Conservation (phyloP, 1,140 invertebrate species). For the Argopecten irradians region DNA sequence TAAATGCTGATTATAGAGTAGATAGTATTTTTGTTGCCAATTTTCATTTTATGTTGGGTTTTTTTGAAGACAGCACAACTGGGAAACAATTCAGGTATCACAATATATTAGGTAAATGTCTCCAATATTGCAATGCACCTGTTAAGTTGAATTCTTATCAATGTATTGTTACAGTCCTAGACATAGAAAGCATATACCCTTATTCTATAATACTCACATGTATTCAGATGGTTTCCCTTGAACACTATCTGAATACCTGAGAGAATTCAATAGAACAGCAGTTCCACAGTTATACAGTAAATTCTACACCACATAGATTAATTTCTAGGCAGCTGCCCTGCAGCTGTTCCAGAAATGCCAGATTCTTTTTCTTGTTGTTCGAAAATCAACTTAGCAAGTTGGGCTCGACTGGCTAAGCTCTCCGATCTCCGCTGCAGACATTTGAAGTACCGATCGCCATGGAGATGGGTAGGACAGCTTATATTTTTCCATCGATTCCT, state of each 20-base stretch:
- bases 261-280: background rate
- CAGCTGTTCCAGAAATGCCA: background rate
- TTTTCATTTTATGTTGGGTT: too few species aligned
- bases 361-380: conserved; percentile 52
- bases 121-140: too few species aligned
- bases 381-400: conserved; percentile 75
- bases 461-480: conserved; percentile 63
- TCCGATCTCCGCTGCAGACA: conserved; percentile 69
- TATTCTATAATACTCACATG: too few species aligned
- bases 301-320: background rate
- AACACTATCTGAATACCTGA: too few species aligned
- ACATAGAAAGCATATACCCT: background rate
- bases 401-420: conserved; percentile 73
- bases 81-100: too few species aligned
- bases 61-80: too few species aligned
- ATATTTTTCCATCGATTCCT: conserved; percentile 80
- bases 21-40: too few species aligned
- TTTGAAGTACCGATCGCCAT: conserved; percentile 59
- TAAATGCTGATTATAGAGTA: too few species aligned
- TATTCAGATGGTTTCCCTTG: too few species aligned
- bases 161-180: too few species aligned
- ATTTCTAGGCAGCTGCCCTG: background rate
- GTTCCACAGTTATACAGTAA: background rate
- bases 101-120: too few species aligned
- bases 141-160: too few species aligned